Evolutionary conservation across 2,113 vertebrate species (phyloP).

Genomic region (Brachyhypopomus gauderio): DNA sequence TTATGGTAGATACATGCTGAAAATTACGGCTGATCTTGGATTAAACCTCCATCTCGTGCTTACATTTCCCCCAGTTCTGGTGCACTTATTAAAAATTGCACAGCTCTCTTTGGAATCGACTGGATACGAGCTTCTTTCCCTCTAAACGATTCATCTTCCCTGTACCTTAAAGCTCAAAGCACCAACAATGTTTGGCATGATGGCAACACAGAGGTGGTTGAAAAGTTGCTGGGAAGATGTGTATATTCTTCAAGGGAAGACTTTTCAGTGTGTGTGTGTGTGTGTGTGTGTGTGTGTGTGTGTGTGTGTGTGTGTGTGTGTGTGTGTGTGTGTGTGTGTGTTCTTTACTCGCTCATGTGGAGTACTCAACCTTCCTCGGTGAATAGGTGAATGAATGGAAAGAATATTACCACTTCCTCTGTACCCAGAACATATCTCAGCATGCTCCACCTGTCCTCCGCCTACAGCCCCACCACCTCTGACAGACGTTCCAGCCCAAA

Average conservation of each 20-base stretch:
- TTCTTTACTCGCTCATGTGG: too few relatives aligned
- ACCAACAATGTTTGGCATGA: constrained; percentile 10
- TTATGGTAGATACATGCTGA: constrained; percentile 24
- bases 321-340: too few relatives aligned
- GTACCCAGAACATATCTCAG: neutral
- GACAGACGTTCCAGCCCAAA: neutral
- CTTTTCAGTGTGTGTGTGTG: neutral
- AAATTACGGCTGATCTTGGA: constrained; percentile 16
- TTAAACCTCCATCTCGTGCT: constrained; percentile 43
- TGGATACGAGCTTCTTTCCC: constrained; percentile 37
- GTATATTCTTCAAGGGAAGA: constrained; percentile 19
- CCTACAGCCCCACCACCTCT: neutral
- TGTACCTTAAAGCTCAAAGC: constrained; percentile 33
- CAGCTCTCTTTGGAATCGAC: constrained; percentile 32
- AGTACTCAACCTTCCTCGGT: too few relatives aligned
- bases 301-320: too few relatives aligned
- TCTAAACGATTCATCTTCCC: constrained; percentile 45
- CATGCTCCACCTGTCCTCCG: neutral
- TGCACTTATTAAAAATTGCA: constrained; percentile 40
- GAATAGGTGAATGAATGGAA: too few relatives aligned
- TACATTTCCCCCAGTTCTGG: constrained; percentile 37
- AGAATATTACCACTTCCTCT: neutral
- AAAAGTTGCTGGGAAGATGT: constrained; percentile 17
- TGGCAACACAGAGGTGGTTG: constrained; percentile 10
- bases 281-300: neutral